These are phyloP conservation scores for Asobara japonica DNA, from an alignment of 1,140 invertebrate genomes.

Conservation along the genomic window DNA sequence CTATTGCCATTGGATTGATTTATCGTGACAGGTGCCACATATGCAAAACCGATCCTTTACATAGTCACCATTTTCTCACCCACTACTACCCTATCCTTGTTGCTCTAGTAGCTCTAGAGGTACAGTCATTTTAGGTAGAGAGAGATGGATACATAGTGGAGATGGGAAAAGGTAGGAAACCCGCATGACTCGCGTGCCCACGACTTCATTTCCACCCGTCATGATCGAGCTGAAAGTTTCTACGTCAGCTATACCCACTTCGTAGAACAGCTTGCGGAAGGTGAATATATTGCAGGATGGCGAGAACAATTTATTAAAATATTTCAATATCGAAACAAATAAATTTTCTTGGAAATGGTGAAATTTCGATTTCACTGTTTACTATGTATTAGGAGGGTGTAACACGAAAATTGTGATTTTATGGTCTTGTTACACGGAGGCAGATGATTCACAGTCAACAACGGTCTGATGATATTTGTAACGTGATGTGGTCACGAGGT, in stretches of 20 bases:
- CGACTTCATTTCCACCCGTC: conserved; percentile 28
- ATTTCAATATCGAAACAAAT: conserved; percentile 3
- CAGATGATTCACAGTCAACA: no score
- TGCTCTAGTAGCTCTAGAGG: neutral
- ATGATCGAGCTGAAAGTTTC: conserved; percentile 27
- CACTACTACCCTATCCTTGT: neutral
- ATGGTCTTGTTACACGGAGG: no score
- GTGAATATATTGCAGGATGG: neutral
- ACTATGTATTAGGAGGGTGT: neutral
- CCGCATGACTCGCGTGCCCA: conserved; percentile 25
- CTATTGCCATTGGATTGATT: conserved; percentile 60
- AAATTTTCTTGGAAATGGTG: neutral
- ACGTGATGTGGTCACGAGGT: no score
- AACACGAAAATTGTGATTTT: no score
- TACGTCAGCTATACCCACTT: conserved; percentile 11
- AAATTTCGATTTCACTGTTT: neutral
- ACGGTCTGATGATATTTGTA: no score
- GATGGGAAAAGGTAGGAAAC: conserved; percentile 16
- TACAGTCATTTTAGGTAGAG: neutral
- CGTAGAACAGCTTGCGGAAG: neutral
- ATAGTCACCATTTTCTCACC: conserved; percentile 3
- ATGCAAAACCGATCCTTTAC: conserved; percentile 28
- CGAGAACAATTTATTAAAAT: neutral
- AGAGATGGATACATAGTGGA: neutral
- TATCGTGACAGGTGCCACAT: conserved; percentile 46